Conservation (phyloP, 2,113 vertebrate species). For the Bubalus kerabau region DNA sequence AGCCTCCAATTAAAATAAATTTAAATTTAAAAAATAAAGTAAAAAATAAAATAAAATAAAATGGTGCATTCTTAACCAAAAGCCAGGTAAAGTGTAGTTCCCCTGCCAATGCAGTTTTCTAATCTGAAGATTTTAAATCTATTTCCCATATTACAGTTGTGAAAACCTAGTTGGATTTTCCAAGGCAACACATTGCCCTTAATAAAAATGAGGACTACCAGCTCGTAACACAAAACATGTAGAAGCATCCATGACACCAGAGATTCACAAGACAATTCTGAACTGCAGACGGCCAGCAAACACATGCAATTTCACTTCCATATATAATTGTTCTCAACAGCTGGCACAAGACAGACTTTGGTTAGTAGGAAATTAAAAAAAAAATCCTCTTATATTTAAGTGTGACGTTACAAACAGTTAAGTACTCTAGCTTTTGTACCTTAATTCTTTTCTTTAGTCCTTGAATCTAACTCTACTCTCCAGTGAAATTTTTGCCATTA, state of each 20-base stretch:
- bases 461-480: not conserved
- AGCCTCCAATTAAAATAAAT: too few species aligned
- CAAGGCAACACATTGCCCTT: not conserved
- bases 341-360: not conserved
- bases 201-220: not conserved
- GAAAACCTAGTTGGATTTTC: constrained; percentile 6
- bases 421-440: not conserved
- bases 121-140: constrained; percentile 3
- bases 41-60: not conserved
- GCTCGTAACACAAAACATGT: not conserved
- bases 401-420: not conserved
- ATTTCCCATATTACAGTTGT: not conserved
- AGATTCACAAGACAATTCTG: not conserved
- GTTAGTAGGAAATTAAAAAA: not conserved
- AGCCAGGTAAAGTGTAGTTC: not conserved
- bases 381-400: not conserved
- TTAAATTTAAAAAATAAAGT: not conserved
- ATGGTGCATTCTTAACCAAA: not conserved
- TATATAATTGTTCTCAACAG: not conserved
- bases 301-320: not conserved
- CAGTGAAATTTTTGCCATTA: not conserved
- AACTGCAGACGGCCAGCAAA: not conserved
- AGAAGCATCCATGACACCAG: not conserved
- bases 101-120: not conserved
- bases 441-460: not conserved